Conservation (phyloP, 2,113 vertebrate genomes). For the Hirundichthys speculiger region DNA sequence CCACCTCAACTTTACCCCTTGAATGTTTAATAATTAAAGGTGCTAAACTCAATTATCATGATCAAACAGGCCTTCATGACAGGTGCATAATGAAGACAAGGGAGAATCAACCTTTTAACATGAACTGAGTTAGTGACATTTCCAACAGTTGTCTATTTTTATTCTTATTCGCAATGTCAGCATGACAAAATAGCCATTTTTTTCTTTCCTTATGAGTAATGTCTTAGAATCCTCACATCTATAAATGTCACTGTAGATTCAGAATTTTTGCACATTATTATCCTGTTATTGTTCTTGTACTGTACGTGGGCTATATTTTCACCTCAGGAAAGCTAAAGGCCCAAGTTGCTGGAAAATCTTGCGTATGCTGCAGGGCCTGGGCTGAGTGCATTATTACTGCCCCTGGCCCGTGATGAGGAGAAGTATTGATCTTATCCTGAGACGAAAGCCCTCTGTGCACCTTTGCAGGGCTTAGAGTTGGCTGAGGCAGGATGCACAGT, state of each 20-base stretch:
- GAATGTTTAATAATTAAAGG: too few relatives aligned
- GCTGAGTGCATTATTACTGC: constrained; percentile 68
- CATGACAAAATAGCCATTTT: not conserved
- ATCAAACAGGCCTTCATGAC: too few relatives aligned
- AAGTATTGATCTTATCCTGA: constrained; percentile 68
- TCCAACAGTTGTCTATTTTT: not conserved
- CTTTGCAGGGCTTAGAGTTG: constrained; percentile 58
- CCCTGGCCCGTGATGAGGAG: constrained; percentile 65
- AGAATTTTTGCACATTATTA: not conserved
- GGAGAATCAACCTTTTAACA: constrained; percentile 14
- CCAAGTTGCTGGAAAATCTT: constrained; percentile 32
- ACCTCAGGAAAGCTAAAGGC: constrained; percentile 21
- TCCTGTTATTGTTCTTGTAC: constrained; percentile 1
- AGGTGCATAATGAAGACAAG: too few relatives aligned
- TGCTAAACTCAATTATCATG: too few relatives aligned
- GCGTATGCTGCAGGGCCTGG: constrained; percentile 39
- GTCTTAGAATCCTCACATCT: not conserved
- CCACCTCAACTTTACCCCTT: too few relatives aligned
- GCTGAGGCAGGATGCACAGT: constrained; percentile 56
- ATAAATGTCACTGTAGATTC: constrained; percentile 7
- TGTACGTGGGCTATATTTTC: constrained; percentile 22
- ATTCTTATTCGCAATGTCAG: not conserved
- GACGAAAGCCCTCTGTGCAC: constrained; percentile 63
- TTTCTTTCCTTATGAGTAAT: not conserved
- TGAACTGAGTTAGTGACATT: too few relatives aligned